Conservation (phyloP, 2,113 vertebrate genomes). For the Pteronura brasiliensis region DNA sequence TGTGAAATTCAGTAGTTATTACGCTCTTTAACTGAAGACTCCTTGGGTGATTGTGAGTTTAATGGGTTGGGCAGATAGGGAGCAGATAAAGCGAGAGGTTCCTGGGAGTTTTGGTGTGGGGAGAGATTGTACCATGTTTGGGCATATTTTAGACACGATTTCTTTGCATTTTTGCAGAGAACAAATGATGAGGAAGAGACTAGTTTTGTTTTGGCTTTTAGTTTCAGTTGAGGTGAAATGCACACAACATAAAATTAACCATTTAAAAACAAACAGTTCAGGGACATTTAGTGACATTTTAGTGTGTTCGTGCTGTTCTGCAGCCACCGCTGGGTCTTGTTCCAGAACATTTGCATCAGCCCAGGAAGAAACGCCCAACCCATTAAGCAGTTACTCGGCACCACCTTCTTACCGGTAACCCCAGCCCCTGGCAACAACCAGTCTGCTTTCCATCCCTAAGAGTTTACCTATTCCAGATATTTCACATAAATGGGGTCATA, state of each 20-base stretch:
- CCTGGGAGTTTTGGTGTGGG: neutral
- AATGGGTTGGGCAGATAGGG: neutral
- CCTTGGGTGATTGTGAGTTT: neutral
- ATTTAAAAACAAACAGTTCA: neutral
- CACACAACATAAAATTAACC: neutral
- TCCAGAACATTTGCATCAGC: neutral
- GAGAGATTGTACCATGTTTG: neutral
- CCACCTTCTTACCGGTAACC: no score
- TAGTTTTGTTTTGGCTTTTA: neutral
- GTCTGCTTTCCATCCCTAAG: neutral
- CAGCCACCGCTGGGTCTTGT: neutral
- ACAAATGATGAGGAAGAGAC: neutral
- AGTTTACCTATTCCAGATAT: neutral
- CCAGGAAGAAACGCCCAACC: neutral
- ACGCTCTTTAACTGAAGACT: neutral
- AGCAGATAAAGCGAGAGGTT: neutral
- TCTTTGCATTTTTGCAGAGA: neutral
- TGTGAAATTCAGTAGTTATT: neutral
- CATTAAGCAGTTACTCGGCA: neutral
- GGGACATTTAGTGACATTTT: neutral
- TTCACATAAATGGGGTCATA: neutral
- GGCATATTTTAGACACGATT: neutral
- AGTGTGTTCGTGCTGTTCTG: neutral
- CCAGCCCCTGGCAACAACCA: neutral
- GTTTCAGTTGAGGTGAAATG: neutral